These are phyloP conservation scores for Microctenopoma stevenorrisi DNA, from an alignment of 2,797 vertebrate genomes.

Conservation along the genomic window DNA sequence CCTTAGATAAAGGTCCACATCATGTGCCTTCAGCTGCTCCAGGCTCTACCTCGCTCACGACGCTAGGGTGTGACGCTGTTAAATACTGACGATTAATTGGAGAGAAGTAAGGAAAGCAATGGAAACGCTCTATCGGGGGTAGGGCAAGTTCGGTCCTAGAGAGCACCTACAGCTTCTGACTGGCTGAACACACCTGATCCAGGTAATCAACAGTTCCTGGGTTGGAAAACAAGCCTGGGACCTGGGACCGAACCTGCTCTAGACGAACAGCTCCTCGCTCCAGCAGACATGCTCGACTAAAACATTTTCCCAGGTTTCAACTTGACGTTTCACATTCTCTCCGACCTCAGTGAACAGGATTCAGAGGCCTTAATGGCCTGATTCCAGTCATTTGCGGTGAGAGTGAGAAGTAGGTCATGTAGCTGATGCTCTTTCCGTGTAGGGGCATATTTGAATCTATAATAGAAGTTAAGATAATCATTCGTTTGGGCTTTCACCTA, in stretches of 20 bases:
- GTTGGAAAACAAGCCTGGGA: too few relatives aligned
- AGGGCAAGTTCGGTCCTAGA: too few relatives aligned
- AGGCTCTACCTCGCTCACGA: constrained; percentile 38
- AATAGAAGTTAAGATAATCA: constrained; percentile 69
- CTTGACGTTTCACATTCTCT: constrained; percentile 10
- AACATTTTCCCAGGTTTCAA: constrained; percentile 4
- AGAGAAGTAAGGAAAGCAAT: constrained; percentile 16
- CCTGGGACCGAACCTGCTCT: background rate
- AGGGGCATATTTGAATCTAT: constrained; percentile 68
- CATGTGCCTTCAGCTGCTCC: constrained; percentile 57
- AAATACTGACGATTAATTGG: constrained; percentile 63
- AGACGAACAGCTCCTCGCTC: constrained; percentile 33
- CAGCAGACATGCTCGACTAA: constrained; percentile 4
- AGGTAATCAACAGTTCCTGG: too few relatives aligned
- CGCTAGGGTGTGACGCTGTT: constrained; percentile 52
- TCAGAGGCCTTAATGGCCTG: constrained; percentile 39
- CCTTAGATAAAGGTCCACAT: constrained; percentile 62
- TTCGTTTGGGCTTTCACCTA: constrained; percentile 46
- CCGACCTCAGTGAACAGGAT: constrained; percentile 25
- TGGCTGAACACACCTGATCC: too few relatives aligned
- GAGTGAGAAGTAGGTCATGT: constrained; percentile 78
- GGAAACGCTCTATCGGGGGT: background rate
- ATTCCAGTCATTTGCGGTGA: constrained; percentile 58
- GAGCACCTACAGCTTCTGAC: too few relatives aligned
- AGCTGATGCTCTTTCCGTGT: constrained; percentile 66